Evolutionary conservation across 2,888 invertebrate genomes (phyloP).

Genomic region (Rhimphoctona megacephalus): DNA sequence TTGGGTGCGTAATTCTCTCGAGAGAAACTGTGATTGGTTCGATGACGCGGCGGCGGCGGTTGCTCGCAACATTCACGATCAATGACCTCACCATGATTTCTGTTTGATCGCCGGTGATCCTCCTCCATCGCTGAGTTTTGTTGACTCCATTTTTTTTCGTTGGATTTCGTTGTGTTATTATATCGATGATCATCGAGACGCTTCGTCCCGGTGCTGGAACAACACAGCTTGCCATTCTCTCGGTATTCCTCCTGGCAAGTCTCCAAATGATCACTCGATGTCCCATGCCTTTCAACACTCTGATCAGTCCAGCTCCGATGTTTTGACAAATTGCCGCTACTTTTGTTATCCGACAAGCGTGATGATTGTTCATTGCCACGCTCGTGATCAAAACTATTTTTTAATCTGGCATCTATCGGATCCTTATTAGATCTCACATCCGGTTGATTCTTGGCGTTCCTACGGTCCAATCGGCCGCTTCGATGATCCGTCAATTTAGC

Average conservation of each 20-base stretch:
- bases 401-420: constrained; percentile 35
- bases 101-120: constrained; percentile 32
- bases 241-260: constrained; percentile 61
- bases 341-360: constrained; percentile 10
- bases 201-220: constrained; percentile 27
- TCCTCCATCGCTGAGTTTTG: constrained; percentile 18
- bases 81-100: constrained; percentile 44
- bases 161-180: constrained; percentile 5
- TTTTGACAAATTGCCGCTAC: constrained; percentile 3
- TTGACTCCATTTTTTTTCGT: constrained; percentile 18
- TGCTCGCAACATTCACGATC: constrained; percentile 41
- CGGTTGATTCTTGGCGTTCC: constrained; percentile 28
- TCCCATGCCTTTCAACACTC: constrained; percentile 18
- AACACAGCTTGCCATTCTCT: constrained; percentile 58
- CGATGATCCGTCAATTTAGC: constrained; percentile 56
- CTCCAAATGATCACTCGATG: constrained; percentile 55
- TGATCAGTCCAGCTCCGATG: constrained; percentile 39
- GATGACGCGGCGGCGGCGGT: constrained; percentile 44
- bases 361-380: constrained; percentile 5
- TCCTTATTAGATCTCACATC: constrained; percentile 44
- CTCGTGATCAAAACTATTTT: constrained; percentile 23
- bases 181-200: constrained; percentile 40
- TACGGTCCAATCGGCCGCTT: constrained; percentile 44
- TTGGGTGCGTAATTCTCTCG: constrained; percentile 34
- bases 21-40: constrained; percentile 49